A percentile compares a stretch with the other conserved stretches of the same genome.
phyloP scores from a whole-genome alignment of 2,113 vertebrate species.

The Phyllostomus hastatus region DNA sequence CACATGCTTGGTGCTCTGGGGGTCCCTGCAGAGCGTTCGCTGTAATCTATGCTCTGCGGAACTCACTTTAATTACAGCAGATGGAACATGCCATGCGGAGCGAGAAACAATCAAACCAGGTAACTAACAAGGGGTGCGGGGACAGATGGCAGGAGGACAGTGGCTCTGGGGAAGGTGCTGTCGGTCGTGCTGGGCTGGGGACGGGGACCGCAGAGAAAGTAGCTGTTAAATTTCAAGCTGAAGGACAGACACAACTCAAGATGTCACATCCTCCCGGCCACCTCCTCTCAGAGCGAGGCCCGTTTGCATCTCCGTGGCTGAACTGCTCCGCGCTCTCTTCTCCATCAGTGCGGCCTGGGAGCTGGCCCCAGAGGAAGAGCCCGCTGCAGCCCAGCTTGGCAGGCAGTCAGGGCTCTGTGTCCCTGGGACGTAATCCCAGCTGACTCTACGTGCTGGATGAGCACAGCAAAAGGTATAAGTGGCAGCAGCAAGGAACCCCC shows the following conservation, averaged over 20 bases:
- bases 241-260: neutral
- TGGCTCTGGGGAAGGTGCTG: rapidly evolving
- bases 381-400: neutral
- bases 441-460: conserved; percentile 45
- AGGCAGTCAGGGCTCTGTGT: conserved; percentile 34
- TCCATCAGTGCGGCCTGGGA: neutral
- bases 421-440: conserved; percentile 54
- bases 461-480: conserved; percentile 56
- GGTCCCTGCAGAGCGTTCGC: neutral
- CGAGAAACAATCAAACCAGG: neutral
- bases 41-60: neutral
- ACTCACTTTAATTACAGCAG: neutral
- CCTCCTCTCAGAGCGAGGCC: neutral
- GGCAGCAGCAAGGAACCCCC: conserved; percentile 48
- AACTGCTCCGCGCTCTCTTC: neutral
- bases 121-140: neutral
- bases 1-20: neutral
- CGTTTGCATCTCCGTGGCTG: neutral
- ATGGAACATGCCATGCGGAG: neutral
- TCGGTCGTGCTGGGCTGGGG: neutral
- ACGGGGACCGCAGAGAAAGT: neutral
- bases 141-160: neutral
- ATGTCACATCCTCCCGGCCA: neutral
- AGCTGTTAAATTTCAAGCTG: neutral
- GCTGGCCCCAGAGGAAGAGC: neutral